Conservation (phyloP, 64 coral and sea anemone genomes). For the Stylophora pistillata region DNA sequence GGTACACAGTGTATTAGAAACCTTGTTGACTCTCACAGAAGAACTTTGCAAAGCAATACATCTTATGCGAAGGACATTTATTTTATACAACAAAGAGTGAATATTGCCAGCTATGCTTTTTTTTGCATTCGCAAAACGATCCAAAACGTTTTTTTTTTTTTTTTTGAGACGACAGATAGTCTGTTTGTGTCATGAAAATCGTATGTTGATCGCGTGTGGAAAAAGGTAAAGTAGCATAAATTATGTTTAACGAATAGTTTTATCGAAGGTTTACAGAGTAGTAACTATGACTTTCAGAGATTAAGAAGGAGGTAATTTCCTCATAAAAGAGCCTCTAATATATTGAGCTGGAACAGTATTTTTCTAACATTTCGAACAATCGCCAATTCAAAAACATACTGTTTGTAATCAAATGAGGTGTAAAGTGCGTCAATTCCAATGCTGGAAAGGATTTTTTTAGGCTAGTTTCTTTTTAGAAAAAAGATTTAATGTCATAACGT, state of each 20-base stretch:
- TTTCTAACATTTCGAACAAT: constrained; percentile 7
- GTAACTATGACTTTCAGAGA: not conserved
- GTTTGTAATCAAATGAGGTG: no score
- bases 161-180: not conserved
- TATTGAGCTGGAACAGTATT: constrained; percentile 12
- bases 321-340: not conserved
- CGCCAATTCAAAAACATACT: not conserved
- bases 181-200: not conserved
- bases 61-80: no score
- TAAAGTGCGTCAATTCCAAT: no score
- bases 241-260: not conserved
- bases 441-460: no score
- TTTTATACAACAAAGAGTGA: no score
- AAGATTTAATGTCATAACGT: no score
- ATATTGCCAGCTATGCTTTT: no score
- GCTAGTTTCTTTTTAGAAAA: no score
- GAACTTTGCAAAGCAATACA: not conserved
- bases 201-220: not conserved
- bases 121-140: no score
- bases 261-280: constrained; percentile 11
- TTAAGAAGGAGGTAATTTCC: not conserved
- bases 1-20: constrained; percentile 10
- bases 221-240: not conserved
- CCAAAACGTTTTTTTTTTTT: not conserved
- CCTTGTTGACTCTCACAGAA: not conserved